Evolutionary conservation across 2,113 vertebrate species (phyloP), one percentile per base, ranked within the genome.

Genomic region (Scophthalmus maximus): DNA sequence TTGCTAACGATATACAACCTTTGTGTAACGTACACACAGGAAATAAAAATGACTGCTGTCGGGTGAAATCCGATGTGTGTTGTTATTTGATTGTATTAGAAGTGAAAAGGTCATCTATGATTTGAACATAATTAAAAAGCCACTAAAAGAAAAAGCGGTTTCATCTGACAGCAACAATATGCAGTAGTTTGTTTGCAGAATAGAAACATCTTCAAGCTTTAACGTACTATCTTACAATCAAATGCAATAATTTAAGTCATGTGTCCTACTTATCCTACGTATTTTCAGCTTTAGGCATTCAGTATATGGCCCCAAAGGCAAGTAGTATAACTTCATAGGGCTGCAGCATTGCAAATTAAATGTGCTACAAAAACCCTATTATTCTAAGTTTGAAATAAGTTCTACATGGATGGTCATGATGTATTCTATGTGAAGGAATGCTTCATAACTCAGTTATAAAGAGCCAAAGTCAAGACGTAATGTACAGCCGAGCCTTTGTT

Each of bases 111-210:
- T 78, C 23, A 49, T 49, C 17, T 52, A 6, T 38, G 22, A 53
- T 27, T 73, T 42, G 1, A 53, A 52, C 26, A 50, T 10, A 52
- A 40, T 49, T 64, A 14, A 61, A 72, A 58, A 47, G 18, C 1
- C 1, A 32, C 4, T 40, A 27, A 50, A 42, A 67, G 53, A 6
- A 63, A 52, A 56, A 8, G 14, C 14, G 11, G 3, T 50, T 67
- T 80, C 56, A 67, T 51, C 34, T 58, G 51, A 70, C 51, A 44
- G 40, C 53, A 60, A 57, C 23, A n/a, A 59, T 34, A 38, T 50
- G 34, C 27, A 29, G 52, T 8, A 49, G 20, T 36, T 26, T n/a
- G 3, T 50, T n/a, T 58, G 42, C 26, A 27, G 18, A 12, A 51
- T 18, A 44, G 20, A 46, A 27, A 49, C 44, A 7, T 34, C 4